Base-by-base conservation (phyloP, 2,888 invertebrate species). In the Cyclophora albipunctata region DNA sequence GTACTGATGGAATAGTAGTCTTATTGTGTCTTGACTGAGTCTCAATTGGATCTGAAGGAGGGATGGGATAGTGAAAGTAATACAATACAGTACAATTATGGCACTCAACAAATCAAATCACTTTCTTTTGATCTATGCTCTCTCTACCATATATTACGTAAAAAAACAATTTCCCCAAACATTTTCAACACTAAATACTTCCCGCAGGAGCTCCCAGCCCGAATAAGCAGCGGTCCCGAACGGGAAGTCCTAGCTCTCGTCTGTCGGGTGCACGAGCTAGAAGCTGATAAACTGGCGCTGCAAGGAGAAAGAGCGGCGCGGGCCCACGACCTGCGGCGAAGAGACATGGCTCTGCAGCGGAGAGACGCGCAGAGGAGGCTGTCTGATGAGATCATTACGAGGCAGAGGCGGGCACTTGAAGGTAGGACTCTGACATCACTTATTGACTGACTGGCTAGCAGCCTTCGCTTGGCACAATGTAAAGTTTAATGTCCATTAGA, bases 231-330 rank as follows among this genome's bases (percentile, higher is more conserved):
- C 55, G 95, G 96, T 48, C 96, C 98, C 59, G 98, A 98, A 82
- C 91, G 95, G 43, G 98, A 98, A 75, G 92, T 98, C 50, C 81
- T 96, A 52, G 93, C 95, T 34, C 87, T 98, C 46, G 93, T 98
- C 75, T 95, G 97, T 69, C 92, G 96, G 60, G 97, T 98, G 42
- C 98, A 98, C 74, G 96, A 97, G 81, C 89, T 98, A 50, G 98
- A 98, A 83, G 97, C 98, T 0, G 96, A 97, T 77, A 98, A 97
- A 84, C 92, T 96, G 83, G 97, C 97, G 64, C 89, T 97, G 66
- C 96, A 97, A 81, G 96, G 96, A 3, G 95, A 96, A 71, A 90
- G 96, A 40, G 89, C 97, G 51, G 93, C 96, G 45, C 91, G 96
- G 34, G 95, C 96, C 65, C 96, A 96, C 66, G 97, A 97, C 71